Base-by-base conservation (phyloP, 1,140 invertebrate genomes). In the Mamestra configurata region DNA sequence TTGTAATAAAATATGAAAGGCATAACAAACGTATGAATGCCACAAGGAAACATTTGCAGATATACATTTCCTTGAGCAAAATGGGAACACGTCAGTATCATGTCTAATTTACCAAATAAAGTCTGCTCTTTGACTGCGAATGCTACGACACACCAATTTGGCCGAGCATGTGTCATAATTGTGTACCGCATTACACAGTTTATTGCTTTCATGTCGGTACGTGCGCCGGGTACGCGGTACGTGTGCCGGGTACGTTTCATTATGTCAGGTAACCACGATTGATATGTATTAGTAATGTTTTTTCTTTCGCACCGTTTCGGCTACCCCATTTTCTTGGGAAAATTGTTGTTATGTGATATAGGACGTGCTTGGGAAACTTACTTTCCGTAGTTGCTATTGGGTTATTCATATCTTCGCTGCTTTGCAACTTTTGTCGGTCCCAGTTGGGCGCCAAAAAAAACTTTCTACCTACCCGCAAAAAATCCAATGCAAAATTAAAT, bases 71-170 rank as follows among this genome's bases (percentile, higher is more conserved):
- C 27, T 20, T 35, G 27, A 31, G 59, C 10, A 18, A 20, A 37
- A 18, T 64, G 59, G 59, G 18, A 64, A 40, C 18, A 40, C 43
- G 40, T 68, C 64, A 46, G 40, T 68, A 68, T 68, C 37, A 24
- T 68, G 40, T 61, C 35, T 46, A 46, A 76, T 76, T 76, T 61
- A 76, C 55, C 37, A 43, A 76, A 64, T 76, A 76, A 76, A 76
- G 57, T 46, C n/a, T 68, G 31, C 24, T 76, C 35, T 22, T 61
- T 61, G 57, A 37, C 18, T 64, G 20, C 10, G 40, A 24, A 59
- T 22, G 55, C 35, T 55, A 61, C 40, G 51, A 61, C 27, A 27
- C 57, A 76, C 22, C 57, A 64, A 61, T 76, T 61, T 75, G 11
- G 15, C 37, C 37, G 37, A 13, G 7, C 57, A 61, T 76, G 37